Evolutionary conservation across 2,888 invertebrate genomes (phyloP).

Genomic region (Chesias legatella): DNA sequence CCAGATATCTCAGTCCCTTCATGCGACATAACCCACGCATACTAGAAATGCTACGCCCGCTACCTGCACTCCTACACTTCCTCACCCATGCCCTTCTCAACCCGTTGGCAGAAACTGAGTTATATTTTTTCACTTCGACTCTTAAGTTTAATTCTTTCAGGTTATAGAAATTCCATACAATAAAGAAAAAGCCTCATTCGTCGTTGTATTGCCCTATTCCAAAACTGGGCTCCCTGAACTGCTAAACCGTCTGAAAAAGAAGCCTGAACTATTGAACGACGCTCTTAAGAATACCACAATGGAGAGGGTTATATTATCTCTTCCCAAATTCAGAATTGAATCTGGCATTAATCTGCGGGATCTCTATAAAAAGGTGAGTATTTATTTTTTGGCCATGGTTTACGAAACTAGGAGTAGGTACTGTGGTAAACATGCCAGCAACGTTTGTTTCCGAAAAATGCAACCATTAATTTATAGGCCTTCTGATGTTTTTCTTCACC

Average conservation of each 20-base stretch:
- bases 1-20: too few species aligned
- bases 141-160: slow-evolving; percentile 39
- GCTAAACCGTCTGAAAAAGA: slow-evolving; percentile 38
- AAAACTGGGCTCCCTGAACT: slow-evolving; percentile 76
- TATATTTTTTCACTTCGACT: not conserved
- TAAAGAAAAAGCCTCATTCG: slow-evolving; percentile 82
- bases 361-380: not conserved
- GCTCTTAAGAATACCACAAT: slow-evolving; percentile 73
- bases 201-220: slow-evolving; percentile 85
- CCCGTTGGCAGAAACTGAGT: too few species aligned
- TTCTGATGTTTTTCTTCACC: too few species aligned
- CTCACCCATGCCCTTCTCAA: too few species aligned
- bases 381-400: not conserved
- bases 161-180: slow-evolving; percentile 86
- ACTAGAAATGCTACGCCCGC: too few species aligned
- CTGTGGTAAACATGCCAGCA: too few species aligned
- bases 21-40: too few species aligned
- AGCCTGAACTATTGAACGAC: slow-evolving; percentile 41
- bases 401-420: too few species aligned
- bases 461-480: too few species aligned
- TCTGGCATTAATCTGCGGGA: slow-evolving; percentile 32
- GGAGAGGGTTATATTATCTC: slow-evolving; percentile 71
- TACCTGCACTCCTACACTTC: too few species aligned
- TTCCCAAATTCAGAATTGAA: slow-evolving; percentile 69
- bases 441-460: too few species aligned